A percentile compares a stretch with the other conserved stretches of the same genome.
Conservation (phyloP, 2,797 vertebrate species). For the Avahi laniger region DNA sequence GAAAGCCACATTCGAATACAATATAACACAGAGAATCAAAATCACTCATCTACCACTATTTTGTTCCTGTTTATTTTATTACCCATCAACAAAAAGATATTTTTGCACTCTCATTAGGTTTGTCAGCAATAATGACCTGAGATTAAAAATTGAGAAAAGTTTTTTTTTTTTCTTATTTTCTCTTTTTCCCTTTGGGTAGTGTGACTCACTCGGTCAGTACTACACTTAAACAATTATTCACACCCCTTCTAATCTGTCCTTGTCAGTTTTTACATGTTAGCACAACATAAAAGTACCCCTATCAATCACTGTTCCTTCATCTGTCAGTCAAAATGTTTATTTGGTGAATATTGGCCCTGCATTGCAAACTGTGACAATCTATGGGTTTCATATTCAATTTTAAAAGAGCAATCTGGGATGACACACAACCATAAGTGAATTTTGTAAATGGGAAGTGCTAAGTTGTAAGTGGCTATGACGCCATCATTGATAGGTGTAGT, state of each 20-base stretch:
- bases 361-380: neutral
- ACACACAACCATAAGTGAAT: neutral
- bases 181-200: neutral
- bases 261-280: neutral
- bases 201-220: neutral
- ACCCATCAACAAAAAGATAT: constrained; percentile 78
- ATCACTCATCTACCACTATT: constrained; percentile 73
- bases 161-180: neutral
- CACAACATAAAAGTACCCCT: neutral
- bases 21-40: constrained; percentile 72
- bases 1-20: constrained; percentile 68
- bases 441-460: neutral
- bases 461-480: neutral
- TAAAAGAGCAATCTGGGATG: neutral
- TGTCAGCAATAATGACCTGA: constrained; percentile 68
- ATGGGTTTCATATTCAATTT: constrained; percentile 8
- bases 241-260: neutral
- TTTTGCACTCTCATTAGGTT: constrained; percentile 79
- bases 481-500: neutral
- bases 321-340: constrained; percentile 9
- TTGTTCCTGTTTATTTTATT: constrained; percentile 80
- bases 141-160: constrained; percentile 63
- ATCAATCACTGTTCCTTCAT: neutral
- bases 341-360: neutral
- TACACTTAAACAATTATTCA: constrained; percentile 38